These are phyloP conservation scores for Helicoverpa armigera DNA, from an alignment of 1,140 invertebrate species.

Conservation along the genomic window DNA sequence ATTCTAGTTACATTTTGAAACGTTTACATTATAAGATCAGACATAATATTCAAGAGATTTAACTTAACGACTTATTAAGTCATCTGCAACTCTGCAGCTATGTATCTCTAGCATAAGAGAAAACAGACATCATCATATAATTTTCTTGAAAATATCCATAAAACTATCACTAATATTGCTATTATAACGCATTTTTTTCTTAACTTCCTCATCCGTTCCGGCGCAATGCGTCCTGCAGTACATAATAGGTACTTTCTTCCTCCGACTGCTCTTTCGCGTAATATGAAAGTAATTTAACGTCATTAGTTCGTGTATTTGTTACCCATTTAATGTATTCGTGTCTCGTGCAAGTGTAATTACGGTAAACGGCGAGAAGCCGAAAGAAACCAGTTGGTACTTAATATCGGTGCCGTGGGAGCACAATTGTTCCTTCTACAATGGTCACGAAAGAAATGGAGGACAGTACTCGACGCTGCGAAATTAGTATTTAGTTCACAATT, in stretches of 20 bases:
- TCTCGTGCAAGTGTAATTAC: slow-evolving; percentile 11
- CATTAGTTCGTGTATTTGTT: slow-evolving; percentile 8
- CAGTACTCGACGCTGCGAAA: slow-evolving; percentile 28
- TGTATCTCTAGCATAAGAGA: no score
- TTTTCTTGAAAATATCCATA: background rate
- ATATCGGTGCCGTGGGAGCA: slow-evolving; percentile 53
- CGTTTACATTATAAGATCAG: no score
- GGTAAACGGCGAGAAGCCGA: slow-evolving; percentile 28
- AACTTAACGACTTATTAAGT: no score
- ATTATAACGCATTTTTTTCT: background rate
- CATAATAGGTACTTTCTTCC: slow-evolving; percentile 8
- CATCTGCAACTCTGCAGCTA: no score
- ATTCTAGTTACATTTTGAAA: background rate
- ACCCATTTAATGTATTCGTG: slow-evolving; percentile 21
- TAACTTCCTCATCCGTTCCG: background rate
- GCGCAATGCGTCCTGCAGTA: background rate
- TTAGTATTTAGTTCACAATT: slow-evolving; percentile 18
- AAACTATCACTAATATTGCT: background rate
- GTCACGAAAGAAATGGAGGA: slow-evolving; percentile 51
- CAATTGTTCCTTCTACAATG: slow-evolving; percentile 51
- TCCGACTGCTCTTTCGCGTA: slow-evolving; percentile 17
- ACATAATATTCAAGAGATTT: no score
- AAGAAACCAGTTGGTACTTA: slow-evolving; percentile 30
- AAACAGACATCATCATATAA: no score
- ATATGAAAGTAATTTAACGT: slow-evolving; percentile 14